Percentiles rank a stretch among this genome's conserved stretches.
These are phyloP conservation scores for Musca vetustissima DNA, from an alignment of 1,140 invertebrate species.

Conservation along the genomic window DNA sequence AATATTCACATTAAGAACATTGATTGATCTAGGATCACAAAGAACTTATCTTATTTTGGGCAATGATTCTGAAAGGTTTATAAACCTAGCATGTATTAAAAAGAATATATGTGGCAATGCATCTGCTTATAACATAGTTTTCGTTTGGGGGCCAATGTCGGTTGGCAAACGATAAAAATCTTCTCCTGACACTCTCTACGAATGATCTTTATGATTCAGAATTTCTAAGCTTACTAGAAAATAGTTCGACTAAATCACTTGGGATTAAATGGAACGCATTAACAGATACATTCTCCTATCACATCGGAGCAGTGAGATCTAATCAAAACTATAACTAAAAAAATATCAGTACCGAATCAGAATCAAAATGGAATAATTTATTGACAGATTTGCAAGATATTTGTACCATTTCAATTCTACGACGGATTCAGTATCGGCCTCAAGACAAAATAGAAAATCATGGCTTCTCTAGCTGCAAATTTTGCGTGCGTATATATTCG, in stretches of 20 bases:
- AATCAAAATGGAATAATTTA: background rate
- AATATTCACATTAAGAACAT: background rate
- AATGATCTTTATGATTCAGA: background rate
- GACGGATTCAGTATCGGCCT: background rate
- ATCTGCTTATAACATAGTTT: background rate
- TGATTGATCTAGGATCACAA: conserved; percentile 3
- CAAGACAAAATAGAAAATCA: background rate
- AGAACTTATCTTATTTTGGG: background rate
- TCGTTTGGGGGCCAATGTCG: background rate
- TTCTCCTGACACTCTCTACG: background rate
- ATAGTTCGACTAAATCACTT: background rate
- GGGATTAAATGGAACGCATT: background rate
- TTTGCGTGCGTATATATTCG: background rate
- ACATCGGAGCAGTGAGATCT: no score
- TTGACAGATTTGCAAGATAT: background rate
- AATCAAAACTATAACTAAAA: background rate
- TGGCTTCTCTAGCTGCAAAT: background rate
- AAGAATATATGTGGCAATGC: background rate
- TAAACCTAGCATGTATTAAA: background rate
- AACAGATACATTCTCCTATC: background rate
- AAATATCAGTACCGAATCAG: background rate
- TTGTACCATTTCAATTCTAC: background rate
- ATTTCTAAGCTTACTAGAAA: background rate
- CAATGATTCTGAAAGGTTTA: background rate
- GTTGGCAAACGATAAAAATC: background rate